Evolutionary conservation across 2,797 vertebrate genomes (phyloP).

Genomic region (Falco berigora): DNA sequence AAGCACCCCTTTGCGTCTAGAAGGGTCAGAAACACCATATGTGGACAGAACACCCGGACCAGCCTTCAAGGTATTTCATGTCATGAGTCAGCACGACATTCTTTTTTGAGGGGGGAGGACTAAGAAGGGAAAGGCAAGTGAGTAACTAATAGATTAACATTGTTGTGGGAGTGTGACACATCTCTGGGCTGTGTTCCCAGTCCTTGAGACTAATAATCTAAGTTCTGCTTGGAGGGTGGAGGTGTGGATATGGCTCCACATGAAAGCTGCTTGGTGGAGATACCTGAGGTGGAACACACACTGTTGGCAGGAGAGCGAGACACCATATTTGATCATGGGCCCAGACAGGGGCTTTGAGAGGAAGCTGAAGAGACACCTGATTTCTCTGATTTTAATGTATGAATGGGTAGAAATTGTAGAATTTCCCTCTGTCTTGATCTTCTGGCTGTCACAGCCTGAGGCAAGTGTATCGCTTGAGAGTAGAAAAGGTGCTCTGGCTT

Average conservation of each 20-base stretch:
- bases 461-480: neutral
- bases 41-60: conserved; percentile 92
- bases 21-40: conserved; percentile 88
- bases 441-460: neutral
- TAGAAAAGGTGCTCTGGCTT: neutral
- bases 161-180: neutral
- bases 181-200: neutral
- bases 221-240: neutral
- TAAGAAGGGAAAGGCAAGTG: neutral
- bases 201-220: neutral
- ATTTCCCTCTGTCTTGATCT: neutral
- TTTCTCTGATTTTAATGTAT: neutral
- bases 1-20: conserved; percentile 90
- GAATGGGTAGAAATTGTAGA: neutral
- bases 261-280: neutral
- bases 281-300: neutral
- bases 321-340: neutral
- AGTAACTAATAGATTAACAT: neutral
- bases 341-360: neutral
- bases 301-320: neutral
- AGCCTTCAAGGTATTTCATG: conserved; percentile 87
- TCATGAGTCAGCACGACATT: neutral
- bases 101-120: neutral
- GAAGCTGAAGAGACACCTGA: rapidly evolving
- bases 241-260: neutral